Conservation (phyloP, 2,113 vertebrate species). For the Pristiophorus japonicus region DNA sequence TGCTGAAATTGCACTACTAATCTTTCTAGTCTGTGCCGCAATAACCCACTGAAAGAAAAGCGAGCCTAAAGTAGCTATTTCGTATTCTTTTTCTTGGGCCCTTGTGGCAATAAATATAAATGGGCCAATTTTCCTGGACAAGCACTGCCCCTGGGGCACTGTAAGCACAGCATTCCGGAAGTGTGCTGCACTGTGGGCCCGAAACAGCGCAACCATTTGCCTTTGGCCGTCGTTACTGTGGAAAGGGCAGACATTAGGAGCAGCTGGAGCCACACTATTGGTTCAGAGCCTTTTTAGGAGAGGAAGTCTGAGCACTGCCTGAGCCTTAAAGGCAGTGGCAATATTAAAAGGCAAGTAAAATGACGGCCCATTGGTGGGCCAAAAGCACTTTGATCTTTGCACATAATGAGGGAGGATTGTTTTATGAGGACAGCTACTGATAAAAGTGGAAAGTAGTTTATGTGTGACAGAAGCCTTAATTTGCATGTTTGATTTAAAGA, state of each 20-base stretch:
- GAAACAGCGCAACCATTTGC: not conserved
- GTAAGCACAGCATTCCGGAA: not conserved
- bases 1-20: not conserved
- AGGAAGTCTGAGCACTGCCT: not conserved
- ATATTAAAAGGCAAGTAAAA: not conserved
- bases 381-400: not conserved
- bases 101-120: not conserved
- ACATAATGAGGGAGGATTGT: not conserved
- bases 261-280: slow-evolving; percentile 9
- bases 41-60: not conserved
- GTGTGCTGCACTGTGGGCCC: not conserved
- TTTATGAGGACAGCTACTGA: not conserved
- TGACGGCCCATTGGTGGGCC: not conserved
- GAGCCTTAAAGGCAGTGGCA: not conserved
- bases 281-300: not conserved
- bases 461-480: not conserved
- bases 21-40: not conserved
- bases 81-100: not conserved
- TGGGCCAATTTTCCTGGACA: slow-evolving; percentile 14
- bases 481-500: not conserved
- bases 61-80: not conserved
- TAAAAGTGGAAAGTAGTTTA: not conserved
- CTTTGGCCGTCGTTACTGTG: not conserved
- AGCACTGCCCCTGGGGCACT: not conserved
- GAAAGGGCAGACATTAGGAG: not conserved